phyloP scores from a whole-genome alignment of 2,113 vertebrate species.

The Plectropomus leopardus region DNA sequence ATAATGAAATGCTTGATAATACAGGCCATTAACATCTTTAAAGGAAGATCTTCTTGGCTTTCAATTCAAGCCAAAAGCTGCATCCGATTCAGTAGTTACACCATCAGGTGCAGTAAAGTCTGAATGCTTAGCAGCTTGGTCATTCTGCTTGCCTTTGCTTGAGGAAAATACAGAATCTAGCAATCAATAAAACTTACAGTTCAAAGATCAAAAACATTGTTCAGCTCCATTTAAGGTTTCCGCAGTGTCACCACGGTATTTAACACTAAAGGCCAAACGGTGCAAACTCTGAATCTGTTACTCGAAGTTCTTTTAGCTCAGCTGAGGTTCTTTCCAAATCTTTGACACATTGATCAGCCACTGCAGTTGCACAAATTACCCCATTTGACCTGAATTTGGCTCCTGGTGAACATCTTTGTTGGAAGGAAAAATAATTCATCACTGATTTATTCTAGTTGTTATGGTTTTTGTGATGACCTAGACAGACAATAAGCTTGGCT shows the following conservation, averaged over 20 bases:
- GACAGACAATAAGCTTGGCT: conserved; percentile 16
- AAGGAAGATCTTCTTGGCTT: not conserved
- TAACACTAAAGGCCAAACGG: not conserved
- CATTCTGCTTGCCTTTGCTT: not conserved
- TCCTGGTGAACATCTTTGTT: conserved; percentile 2
- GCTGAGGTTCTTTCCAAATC: not conserved
- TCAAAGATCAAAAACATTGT: conserved; percentile 16
- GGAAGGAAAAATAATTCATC: conserved; percentile 6
- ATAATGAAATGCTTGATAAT: not conserved
- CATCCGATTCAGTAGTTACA: not conserved
- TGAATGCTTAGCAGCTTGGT: not conserved
- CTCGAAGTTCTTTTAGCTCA: not conserved
- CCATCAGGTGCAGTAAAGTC: not conserved
- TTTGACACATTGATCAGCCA: conserved; percentile 6
- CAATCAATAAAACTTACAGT: not conserved
- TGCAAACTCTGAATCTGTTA: not conserved
- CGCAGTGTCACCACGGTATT: not conserved
- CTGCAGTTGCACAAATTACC: not conserved
- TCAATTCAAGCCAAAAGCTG: too few relatives aligned
- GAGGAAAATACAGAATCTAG: not conserved
- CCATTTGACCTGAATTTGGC: conserved; percentile 2
- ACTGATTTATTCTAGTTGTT: conserved; percentile 19
- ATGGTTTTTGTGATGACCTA: conserved; percentile 6
- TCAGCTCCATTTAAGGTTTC: not conserved
- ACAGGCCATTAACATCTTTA: not conserved